phyloP scores from a whole-genome alignment of 2,113 vertebrate species.

The Nothobranchius furzeri region DNA sequence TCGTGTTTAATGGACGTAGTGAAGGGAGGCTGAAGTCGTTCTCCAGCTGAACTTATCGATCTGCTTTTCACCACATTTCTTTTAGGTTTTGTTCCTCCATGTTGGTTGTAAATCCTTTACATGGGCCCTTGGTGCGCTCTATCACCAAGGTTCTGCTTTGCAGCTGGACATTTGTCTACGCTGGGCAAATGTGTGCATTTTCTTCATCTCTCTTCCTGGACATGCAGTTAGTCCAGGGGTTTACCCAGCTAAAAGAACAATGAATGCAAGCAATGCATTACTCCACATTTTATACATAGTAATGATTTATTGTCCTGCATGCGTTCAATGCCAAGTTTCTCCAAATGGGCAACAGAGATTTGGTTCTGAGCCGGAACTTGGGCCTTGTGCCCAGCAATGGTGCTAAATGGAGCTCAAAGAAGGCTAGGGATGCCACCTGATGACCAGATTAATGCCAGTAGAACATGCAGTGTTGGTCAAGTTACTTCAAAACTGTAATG shows the following conservation, averaged over 20 bases:
- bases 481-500: no score
- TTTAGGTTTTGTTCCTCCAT: background rate
- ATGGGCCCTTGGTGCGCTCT: background rate
- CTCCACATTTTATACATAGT: constrained; percentile 18
- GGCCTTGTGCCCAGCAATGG: constrained; percentile 21
- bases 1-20: background rate
- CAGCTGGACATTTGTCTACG: background rate
- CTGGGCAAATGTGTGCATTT: constrained; percentile 11
- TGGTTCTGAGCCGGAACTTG: constrained; percentile 19
- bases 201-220: background rate
- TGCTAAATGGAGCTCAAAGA: constrained; percentile 6
- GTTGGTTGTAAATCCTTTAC: constrained; percentile 2
- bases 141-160: constrained; percentile 6
- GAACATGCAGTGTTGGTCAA: no score
- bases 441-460: background rate
- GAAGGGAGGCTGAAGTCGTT: no score
- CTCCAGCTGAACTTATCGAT: constrained; percentile 30
- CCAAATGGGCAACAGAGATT: constrained; percentile 37
- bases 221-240: constrained; percentile 22
- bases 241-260: constrained; percentile 33
- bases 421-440: background rate
- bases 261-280: background rate
- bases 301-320: constrained; percentile 15
- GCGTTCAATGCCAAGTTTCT: constrained; percentile 23
- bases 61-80: constrained; percentile 12